These are phyloP conservation scores for Drosophila busckii DNA, from an alignment of 1,140 invertebrate genomes.

Conservation along the genomic window DNA sequence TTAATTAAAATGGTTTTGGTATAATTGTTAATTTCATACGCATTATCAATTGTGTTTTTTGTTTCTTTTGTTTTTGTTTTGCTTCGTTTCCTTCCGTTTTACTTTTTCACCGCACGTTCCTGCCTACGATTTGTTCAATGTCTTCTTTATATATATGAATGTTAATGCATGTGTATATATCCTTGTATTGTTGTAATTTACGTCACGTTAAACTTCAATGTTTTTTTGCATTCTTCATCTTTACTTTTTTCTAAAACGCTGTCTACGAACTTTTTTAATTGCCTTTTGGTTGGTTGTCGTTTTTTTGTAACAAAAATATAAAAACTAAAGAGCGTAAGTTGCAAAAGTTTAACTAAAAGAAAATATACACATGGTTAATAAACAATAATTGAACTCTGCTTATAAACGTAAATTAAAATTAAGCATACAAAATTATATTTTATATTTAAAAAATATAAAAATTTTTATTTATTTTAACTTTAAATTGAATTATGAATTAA, in stretches of 20 bases:
- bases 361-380: too few relatives aligned
- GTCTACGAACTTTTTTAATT: conserved; percentile 17
- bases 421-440: background rate
- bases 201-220: conserved; percentile 46
- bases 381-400: too few relatives aligned
- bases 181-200: conserved; percentile 63
- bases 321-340: conserved; percentile 17
- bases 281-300: conserved; percentile 15
- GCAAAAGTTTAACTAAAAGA: conserved; percentile 2
- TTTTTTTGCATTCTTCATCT: conserved; percentile 45
- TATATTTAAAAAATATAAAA: background rate
- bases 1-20: conserved; percentile 71
- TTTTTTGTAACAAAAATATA: conserved; percentile 14
- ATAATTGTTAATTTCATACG: conserved; percentile 64
- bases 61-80: conserved; percentile 7
- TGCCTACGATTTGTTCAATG: conserved; percentile 79
- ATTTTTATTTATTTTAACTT: background rate
- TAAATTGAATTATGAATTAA: conserved; percentile 43
- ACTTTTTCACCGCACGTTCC: conserved; percentile 78
- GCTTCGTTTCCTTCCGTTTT: conserved; percentile 23
- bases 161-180: conserved; percentile 52
- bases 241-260: conserved; percentile 38
- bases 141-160: conserved; percentile 52
- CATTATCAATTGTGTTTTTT: conserved; percentile 66
- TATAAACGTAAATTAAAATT: background rate